A percentile compares a stretch with the other conserved stretches of the same genome.
Evolutionary conservation across 2,113 vertebrate species (phyloP).

Genomic region (Planiliza haematocheilus): DNA sequence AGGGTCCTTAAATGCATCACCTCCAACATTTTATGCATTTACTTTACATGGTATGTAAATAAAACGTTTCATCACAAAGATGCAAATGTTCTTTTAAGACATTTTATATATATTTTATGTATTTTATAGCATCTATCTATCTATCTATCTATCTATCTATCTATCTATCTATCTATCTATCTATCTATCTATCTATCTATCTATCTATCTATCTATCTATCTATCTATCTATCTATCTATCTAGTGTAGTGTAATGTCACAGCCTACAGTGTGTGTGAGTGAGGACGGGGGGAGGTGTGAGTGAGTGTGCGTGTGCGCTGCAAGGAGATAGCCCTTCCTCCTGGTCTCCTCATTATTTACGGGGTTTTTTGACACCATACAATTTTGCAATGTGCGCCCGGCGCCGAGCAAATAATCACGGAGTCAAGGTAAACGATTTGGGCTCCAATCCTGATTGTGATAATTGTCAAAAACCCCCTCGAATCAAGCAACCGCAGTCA

Average conservation of each 20-base stretch:
- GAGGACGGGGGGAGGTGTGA: conserved; percentile 2
- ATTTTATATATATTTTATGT: too few species aligned
- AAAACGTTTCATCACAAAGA: too few species aligned
- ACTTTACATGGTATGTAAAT: too few species aligned
- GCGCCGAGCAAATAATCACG: conserved; percentile 91
- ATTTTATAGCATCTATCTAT: too few species aligned
- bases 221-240: background rate
- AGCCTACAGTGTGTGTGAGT: background rate
- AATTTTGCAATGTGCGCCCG: conserved; percentile 73
- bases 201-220: conserved; percentile 2
- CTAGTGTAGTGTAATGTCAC: too few species aligned
- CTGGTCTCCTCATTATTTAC: conserved; percentile 73
- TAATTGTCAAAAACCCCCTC: conserved; percentile 99
- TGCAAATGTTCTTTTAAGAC: too few species aligned
- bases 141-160: too few species aligned
- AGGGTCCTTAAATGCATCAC: too few species aligned
- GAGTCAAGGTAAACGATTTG: conserved; percentile 99
- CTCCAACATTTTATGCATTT: too few species aligned
- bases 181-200: conserved; percentile 15
- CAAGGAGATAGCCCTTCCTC: conserved; percentile 51
- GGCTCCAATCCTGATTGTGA: conserved; percentile 99
- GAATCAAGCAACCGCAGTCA: conserved; percentile 99
- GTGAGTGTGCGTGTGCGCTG: conserved; percentile 1
- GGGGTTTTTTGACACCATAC: conserved; percentile 79
- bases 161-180: conserved; percentile 6